Percentiles rank a stretch among this genome's conserved stretches.
Evolutionary conservation across 2,888 invertebrate species (phyloP).

Genomic region (Archips crataeganus): DNA sequence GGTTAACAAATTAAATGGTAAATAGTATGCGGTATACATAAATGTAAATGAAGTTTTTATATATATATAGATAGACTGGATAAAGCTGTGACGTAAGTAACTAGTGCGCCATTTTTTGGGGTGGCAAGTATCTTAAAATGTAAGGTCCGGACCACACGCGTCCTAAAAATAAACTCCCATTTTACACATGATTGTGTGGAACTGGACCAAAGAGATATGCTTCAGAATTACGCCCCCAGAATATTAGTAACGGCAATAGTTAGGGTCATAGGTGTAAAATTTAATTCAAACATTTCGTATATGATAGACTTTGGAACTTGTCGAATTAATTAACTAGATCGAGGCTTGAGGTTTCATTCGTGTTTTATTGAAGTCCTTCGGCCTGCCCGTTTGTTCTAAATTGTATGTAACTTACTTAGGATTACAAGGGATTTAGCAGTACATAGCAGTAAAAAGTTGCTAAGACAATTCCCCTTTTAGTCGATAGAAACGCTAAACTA

Average conservation of each 20-base stretch:
- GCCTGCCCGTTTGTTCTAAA: constrained; percentile 28
- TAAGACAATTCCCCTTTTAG: background rate
- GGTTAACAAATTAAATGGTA: constrained; percentile 39
- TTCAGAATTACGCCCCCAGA: background rate
- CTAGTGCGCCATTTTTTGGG: constrained; percentile 29
- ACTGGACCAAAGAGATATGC: background rate
- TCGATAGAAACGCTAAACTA: no score
- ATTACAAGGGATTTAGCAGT: constrained; percentile 27
- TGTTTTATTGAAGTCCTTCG: constrained; percentile 24
- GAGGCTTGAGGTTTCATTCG: constrained; percentile 22
- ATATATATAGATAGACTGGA: constrained; percentile 54
- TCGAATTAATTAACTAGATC: constrained; percentile 12
- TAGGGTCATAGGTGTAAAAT: constrained; percentile 27
- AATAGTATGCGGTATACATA: constrained; percentile 34
- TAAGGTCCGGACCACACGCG: background rate
- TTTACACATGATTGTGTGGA: background rate
- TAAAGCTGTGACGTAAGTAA: constrained; percentile 54
- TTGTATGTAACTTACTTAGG: constrained; percentile 25
- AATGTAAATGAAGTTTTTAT: constrained; percentile 50
- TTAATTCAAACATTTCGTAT: constrained; percentile 23
- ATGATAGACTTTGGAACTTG: constrained; percentile 21
- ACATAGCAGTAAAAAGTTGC: constrained; percentile 24
- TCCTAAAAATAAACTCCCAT: background rate
- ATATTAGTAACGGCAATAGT: background rate
- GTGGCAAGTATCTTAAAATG: background rate